Evolutionary conservation across 2,797 vertebrate species (phyloP), one percentile per base, ranked within the genome.

Genomic region (Heteromormyrus szaboi): DNA sequence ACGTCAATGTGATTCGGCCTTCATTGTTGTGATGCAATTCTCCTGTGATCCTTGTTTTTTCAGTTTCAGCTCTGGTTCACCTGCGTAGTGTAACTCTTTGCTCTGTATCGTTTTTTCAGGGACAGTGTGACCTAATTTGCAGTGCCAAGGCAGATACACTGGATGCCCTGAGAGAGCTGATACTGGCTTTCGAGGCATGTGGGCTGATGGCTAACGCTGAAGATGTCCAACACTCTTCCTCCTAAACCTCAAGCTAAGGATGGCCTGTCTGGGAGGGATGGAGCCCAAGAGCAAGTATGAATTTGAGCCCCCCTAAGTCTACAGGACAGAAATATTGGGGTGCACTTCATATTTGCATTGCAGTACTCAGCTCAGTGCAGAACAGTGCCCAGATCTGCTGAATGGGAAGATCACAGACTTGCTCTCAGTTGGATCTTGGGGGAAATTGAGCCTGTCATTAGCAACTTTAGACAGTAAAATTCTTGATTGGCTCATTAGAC

Each of bases 131-230:
- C 91, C 95, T 99, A 91, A 89, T 99, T 91, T 98, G 97, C 54
- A 97, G 96, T 0, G 98, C 98, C 81, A 99, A 97, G 96, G 96
- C 96, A 0, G 98, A 99, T 91, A 96, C 97, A 51, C 88, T 98
- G 92, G 98, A 99, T 76, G 97, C 97, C 90, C 96, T 99, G 95
- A 96, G 97, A 93, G 98, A 99, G 95, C 96, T 99, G 92, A 97
- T 97, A 81, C 94, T 98, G 94, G 98, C 97, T 0, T 99, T 97
- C 68, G 95, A 97, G 92, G 97, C 97, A 0, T 98, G 97, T 0
- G 97, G 98, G 90, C 96, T 99, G 93, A 96, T 44, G 53, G 17
- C 56, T 12, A 9, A 37, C 11, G 7, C 33, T 62, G 86, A 62
- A 19, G 50, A 46, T 8, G 29, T 48, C n/a, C 19, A 22, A 12